Conservation (phyloP, 37 sponge, comb jelly and placozoan genomes). For the Theonella swinhoei region DNA sequence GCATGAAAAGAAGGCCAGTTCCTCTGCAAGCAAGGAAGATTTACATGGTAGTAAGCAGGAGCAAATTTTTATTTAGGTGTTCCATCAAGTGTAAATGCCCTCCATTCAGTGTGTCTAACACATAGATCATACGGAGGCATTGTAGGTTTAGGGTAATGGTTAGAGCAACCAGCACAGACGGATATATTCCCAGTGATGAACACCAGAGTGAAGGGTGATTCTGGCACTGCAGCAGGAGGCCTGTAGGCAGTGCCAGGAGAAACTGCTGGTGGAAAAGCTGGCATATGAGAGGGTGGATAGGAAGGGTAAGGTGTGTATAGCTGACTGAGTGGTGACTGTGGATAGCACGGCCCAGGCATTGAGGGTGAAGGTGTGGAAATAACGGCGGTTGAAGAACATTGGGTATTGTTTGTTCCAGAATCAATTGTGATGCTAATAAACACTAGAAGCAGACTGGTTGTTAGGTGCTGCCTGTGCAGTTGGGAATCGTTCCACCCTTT, state of each 20-base stretch:
- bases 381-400: neutral
- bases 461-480: too few relatives aligned
- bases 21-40: neutral
- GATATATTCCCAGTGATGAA: conserved; percentile 37
- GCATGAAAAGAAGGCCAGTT: conserved; percentile 14
- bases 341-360: neutral
- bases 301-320: neutral
- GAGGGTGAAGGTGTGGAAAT: neutral
- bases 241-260: neutral
- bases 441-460: too few relatives aligned
- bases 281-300: neutral
- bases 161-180: conserved; percentile 30
- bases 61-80: conserved; percentile 7
- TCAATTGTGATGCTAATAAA: too few relatives aligned
- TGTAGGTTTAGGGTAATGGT: conserved; percentile 14
- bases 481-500: neutral
- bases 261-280: neutral
- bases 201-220: conserved; percentile 31
- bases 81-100: conserved; percentile 10
- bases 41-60: conserved; percentile 23
- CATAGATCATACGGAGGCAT: conserved; percentile 37
- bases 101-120: conserved; percentile 45
- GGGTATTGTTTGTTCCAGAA: too few relatives aligned
- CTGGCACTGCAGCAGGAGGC: conserved; percentile 24
- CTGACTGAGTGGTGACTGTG: neutral